Evolutionary conservation across 2,113 vertebrate genomes (phyloP).

Genomic region (Cyanoramphus novaezelandiae): DNA sequence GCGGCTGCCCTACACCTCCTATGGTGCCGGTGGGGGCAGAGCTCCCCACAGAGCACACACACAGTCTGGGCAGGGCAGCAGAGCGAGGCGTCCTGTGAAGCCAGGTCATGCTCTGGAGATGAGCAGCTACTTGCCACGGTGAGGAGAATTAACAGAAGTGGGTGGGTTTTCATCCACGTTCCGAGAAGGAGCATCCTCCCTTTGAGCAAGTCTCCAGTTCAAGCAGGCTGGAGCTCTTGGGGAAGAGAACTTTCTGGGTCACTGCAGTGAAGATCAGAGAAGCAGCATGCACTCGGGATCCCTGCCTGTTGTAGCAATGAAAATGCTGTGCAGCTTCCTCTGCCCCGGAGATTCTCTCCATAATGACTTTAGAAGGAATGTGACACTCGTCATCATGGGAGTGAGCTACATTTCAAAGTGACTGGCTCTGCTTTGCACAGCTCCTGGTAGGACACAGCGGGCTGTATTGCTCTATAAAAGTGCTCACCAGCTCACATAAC

Average conservation of each 20-base stretch:
- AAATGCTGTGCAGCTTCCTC: neutral
- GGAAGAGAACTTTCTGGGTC: neutral
- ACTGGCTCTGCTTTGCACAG: neutral
- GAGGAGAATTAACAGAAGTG: neutral
- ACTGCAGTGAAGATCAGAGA: neutral
- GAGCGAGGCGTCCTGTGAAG: neutral
- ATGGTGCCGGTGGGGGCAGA: neutral
- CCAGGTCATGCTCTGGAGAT: neutral
- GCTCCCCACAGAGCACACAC: neutral
- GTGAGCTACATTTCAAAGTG: neutral
- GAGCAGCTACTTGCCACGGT: neutral
- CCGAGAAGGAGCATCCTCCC: neutral
- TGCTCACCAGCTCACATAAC: fast-evolving
- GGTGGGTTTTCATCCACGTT: neutral
- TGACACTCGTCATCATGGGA: neutral
- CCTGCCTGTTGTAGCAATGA: neutral
- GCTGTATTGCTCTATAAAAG: neutral
- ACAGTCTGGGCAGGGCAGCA: neutral
- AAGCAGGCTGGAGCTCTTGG: neutral
- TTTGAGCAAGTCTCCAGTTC: neutral
- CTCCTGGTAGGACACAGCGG: neutral
- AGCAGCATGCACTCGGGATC: neutral
- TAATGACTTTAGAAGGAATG: neutral
- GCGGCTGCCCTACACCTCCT: neutral
- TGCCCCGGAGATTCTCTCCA: neutral